A percentile compares a stretch with the other conserved stretches of the same genome.
These are phyloP conservation scores for Tympanoctomys barrerae DNA, from an alignment of 2,797 vertebrate species.

Conservation along the genomic window DNA sequence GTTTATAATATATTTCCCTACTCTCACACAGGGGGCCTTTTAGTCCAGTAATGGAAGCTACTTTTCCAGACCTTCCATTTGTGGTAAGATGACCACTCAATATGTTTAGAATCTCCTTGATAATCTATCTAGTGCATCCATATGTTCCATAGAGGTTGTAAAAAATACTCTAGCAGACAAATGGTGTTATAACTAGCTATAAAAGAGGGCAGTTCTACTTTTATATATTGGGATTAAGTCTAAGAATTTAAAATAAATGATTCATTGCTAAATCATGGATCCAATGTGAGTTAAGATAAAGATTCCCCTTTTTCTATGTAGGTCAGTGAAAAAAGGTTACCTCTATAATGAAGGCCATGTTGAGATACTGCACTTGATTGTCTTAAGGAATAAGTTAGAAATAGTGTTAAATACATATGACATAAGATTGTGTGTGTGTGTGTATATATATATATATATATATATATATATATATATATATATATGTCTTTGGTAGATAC, in stretches of 20 bases:
- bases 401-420: not conserved
- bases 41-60: slow-evolving; percentile 65
- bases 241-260: slow-evolving; percentile 29
- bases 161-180: slow-evolving; percentile 53
- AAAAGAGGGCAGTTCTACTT: not conserved
- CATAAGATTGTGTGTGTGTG: not conserved
- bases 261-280: not conserved
- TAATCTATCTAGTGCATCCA: slow-evolving; percentile 42
- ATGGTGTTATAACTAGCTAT: not conserved
- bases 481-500: not conserved
- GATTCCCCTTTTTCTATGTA: slow-evolving; percentile 18
- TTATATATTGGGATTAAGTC: not conserved
- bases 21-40: slow-evolving; percentile 48
- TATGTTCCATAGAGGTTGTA: not conserved
- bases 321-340: slow-evolving; percentile 9
- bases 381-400: slow-evolving; percentile 17
- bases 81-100: slow-evolving; percentile 61
- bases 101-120: slow-evolving; percentile 60
- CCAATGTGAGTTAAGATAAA: not conserved
- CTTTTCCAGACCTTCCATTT: slow-evolving; percentile 56
- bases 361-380: not conserved
- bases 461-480: not conserved
- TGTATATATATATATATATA: too few relatives aligned
- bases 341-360: slow-evolving; percentile 8
- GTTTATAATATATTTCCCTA: slow-evolving; percentile 68